Conservation (phyloP, 2,797 vertebrate genomes). For the Choloepus didactylus region DNA sequence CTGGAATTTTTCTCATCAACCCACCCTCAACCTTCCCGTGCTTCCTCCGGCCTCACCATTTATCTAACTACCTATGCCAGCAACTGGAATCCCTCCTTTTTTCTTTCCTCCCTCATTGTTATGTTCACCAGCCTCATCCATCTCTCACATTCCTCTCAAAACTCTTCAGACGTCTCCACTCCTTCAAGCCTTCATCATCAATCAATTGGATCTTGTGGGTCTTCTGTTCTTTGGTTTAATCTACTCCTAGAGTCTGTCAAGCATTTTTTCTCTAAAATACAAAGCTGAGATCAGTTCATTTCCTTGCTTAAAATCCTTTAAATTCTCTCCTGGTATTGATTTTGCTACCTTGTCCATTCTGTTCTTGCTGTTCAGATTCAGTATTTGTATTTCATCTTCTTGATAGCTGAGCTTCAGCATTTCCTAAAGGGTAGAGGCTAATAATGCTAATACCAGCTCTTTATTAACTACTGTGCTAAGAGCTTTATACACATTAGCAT, state of each 20-base stretch:
- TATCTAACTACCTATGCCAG: fast-evolving
- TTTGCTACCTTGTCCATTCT: neutral
- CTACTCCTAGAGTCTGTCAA: neutral
- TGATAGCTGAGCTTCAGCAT: too few relatives aligned
- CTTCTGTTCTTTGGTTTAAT: neutral
- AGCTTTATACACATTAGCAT: neutral
- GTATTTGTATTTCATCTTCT: neutral
- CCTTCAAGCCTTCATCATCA: neutral
- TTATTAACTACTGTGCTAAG: neutral
- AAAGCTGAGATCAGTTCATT: neutral
- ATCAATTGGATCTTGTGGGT: neutral
- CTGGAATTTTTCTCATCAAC: neutral
- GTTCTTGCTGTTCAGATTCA: neutral
- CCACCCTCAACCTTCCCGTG: too few relatives aligned
- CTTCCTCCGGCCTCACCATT: neutral
- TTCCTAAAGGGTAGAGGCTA: neutral
- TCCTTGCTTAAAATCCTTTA: neutral
- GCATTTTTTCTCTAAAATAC: neutral
- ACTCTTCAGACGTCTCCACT: fast-evolving
- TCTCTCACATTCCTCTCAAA: neutral
- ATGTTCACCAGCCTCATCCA: fast-evolving
- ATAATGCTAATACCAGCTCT: neutral
- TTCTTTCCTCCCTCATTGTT: fast-evolving
- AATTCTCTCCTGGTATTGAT: too few relatives aligned
- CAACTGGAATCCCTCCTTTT: neutral